These are phyloP conservation scores for Xestia xanthographa DNA, from an alignment of 2,888 invertebrate species.

Conservation along the genomic window DNA sequence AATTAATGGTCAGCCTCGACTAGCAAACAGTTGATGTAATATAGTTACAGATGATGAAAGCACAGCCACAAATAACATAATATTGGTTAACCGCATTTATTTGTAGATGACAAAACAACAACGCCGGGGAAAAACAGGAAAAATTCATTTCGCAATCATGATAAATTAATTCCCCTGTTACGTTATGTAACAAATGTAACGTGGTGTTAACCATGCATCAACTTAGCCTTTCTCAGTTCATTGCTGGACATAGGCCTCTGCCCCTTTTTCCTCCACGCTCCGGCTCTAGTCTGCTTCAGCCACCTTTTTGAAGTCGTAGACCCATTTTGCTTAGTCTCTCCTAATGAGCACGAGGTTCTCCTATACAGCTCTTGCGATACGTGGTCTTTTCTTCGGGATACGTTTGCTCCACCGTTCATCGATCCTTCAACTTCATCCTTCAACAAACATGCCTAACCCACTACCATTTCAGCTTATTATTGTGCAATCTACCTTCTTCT, in stretches of 20 bases:
- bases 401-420: neutral
- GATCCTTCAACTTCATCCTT: neutral
- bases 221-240: neutral
- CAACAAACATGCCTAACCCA: neutral
- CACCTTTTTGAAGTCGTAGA: neutral
- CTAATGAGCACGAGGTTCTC: neutral
- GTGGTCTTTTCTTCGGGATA: neutral
- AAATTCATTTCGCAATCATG: constrained; percentile 31
- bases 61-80: constrained; percentile 1
- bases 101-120: constrained; percentile 26
- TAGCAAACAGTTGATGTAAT: constrained; percentile 17
- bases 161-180: constrained; percentile 38
- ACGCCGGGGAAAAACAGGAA: constrained; percentile 30
- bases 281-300: neutral
- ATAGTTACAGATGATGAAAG: constrained; percentile 29
- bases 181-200: constrained; percentile 9
- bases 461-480: neutral
- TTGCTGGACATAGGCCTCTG: neutral
- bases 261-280: neutral
- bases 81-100: constrained; percentile 41
- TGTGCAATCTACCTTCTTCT: neutral
- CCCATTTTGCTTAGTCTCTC: neutral
- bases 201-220: constrained; percentile 9
- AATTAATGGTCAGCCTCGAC: neutral
- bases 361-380: neutral